These are phyloP conservation scores for Chelmon rostratus DNA, from an alignment of 2,797 vertebrate genomes.

Conservation along the genomic window DNA sequence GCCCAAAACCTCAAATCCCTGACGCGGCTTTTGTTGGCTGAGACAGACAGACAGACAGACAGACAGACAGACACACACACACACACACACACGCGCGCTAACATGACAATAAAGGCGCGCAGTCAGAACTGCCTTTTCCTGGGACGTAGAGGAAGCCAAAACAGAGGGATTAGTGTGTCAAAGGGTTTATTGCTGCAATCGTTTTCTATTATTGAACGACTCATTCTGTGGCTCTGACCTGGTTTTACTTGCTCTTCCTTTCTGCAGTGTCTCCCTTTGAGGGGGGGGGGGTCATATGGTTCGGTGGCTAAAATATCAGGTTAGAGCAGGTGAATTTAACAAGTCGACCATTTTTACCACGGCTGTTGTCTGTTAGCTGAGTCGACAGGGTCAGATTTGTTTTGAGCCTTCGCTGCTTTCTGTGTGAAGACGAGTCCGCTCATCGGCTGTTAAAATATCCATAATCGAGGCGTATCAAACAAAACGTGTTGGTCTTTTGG, in stretches of 20 bases:
- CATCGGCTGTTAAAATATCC: constrained; percentile 14
- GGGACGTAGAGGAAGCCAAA: constrained; percentile 24
- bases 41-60: not conserved
- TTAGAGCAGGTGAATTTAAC: not conserved
- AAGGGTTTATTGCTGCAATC: constrained; percentile 19
- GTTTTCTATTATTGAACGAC: constrained; percentile 8
- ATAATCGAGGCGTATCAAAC: not conserved
- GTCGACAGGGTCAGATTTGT: not conserved
- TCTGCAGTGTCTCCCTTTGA: not conserved
- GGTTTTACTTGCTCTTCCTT: constrained; percentile 23
- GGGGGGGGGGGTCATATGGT: not conserved
- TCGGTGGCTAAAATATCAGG: not conserved
- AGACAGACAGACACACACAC: not conserved
- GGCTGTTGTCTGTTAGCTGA: not conserved
- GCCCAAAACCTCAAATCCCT: constrained; percentile 32
- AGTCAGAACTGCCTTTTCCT: constrained; percentile 10
- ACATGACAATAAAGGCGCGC: not conserved
- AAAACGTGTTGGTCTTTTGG: not conserved
- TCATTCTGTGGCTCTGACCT: constrained; percentile 26
- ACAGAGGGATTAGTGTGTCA: constrained; percentile 23
- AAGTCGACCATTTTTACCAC: not conserved
- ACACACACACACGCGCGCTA: constrained; percentile 2
- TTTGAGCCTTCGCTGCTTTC: not conserved
- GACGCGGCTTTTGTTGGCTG: constrained; percentile 11
- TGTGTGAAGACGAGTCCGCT: too few relatives aligned